Conservation (phyloP, 2,888 invertebrate genomes). For the Hemaris fuciformis region DNA sequence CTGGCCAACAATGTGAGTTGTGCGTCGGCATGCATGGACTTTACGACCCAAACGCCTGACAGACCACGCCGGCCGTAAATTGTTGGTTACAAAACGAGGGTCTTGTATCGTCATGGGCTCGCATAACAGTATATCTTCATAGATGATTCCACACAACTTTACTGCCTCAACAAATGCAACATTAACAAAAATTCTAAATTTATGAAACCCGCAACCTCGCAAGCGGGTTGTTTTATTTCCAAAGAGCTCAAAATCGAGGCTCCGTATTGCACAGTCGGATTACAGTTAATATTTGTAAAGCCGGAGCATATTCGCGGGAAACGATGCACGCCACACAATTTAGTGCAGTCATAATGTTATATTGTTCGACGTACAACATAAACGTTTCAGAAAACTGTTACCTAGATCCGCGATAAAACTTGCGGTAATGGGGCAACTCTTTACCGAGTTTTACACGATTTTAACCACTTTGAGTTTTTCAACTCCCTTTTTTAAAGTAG, state of each 20-base stretch:
- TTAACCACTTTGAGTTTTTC: constrained; percentile 29
- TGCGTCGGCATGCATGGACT: constrained; percentile 30
- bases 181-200: background rate
- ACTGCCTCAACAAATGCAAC: background rate
- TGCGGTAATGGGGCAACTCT: constrained; percentile 32
- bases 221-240: background rate
- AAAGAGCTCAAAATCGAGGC: background rate
- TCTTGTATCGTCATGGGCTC: constrained; percentile 31
- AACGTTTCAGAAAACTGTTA: constrained; percentile 2
- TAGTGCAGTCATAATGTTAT: background rate
- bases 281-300: constrained; percentile 5
- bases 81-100: constrained; percentile 31
- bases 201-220: background rate
- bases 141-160: background rate
- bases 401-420: background rate
- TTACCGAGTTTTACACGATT: constrained; percentile 30
- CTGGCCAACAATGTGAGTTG: constrained; percentile 33
- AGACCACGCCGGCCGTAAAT: constrained; percentile 44
- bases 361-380: constrained; percentile 1
- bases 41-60: constrained; percentile 43
- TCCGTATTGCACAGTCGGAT: background rate
- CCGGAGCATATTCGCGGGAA: background rate
- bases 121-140: constrained; percentile 1
- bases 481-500: constrained; percentile 32
- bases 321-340: background rate